Base-by-base conservation (phyloP, 2,797 vertebrate species). In the Pseudotriccus pelzelni region DNA sequence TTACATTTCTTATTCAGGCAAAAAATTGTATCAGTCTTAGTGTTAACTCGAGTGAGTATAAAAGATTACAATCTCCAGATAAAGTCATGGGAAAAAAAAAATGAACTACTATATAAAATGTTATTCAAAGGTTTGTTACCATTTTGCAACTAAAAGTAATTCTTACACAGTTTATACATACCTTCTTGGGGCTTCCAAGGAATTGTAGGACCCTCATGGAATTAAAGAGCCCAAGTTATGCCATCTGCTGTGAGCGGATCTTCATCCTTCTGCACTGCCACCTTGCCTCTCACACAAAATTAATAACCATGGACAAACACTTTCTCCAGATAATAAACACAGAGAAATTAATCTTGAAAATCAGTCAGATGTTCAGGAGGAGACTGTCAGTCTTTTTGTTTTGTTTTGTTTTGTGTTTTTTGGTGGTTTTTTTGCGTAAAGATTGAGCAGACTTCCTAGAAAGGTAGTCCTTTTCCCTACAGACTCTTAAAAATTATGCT, bases 31-130 rank as follows among this genome's bases (percentile, higher is more conserved):
- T 24, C 68, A 6, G 27, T 83, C 2, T 27, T 21, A 53, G 9
- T 34, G 24, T 58, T 80, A 68, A 72, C 25, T 32, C 87, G 19
- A 69, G 6, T 52, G 18, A 91, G 4, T 5, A 18, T 80, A n/a
- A 67, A 9, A 15, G 22, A 64, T 70, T 53, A 70, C 13, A 21
- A 56, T 63, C 11, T 93, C 22, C 62, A 83, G n/a, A 14, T 52
- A 67, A 8, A 74, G 25, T 25, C 0, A 70, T 13, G 7, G 10
- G 47, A 43, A 52, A 58, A 47, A 7, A 1, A 0, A 78, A 32
- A 46, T 23, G 0, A 76, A 24, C 10, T 47, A 24, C 32, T 44
- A 12, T 11, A 59, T 41, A 69, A 49, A 50, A 9, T 76, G 56
- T 14, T 39, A 69, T 47, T 88, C 24, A 49, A 89, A 73, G 16